phyloP scores from a whole-genome alignment of 2,113 vertebrate genomes.

The Menidia beryllina region DNA sequence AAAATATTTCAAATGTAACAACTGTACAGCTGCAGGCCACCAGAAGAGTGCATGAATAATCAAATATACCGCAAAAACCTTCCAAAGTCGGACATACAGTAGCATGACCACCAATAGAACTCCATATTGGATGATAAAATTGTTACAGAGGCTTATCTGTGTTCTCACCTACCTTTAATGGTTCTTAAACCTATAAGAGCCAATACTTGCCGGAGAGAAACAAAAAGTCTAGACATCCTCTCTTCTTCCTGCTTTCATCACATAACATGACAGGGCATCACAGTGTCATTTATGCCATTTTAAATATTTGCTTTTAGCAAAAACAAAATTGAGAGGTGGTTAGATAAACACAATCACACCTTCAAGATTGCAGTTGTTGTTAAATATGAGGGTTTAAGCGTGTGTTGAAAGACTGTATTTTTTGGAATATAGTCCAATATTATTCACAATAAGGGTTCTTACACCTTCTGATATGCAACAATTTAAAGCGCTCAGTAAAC shows the following conservation, averaged over 20 bases:
- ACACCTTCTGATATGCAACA: not conserved
- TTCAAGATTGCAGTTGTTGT: not conserved
- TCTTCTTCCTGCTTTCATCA: not conserved
- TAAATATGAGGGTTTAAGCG: not conserved
- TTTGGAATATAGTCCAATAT: not conserved
- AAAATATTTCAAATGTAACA: too few relatives aligned
- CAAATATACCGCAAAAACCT: not conserved
- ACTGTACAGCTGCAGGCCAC: not conserved
- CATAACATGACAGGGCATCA: not conserved
- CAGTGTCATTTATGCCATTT: too few relatives aligned
- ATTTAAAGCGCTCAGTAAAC: constrained; percentile 17
- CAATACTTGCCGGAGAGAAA: not conserved
- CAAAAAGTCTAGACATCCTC: not conserved
- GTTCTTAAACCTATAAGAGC: not conserved
- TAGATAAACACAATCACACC: not conserved
- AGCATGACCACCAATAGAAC: not conserved
- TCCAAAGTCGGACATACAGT: not conserved
- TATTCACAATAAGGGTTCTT: not conserved
- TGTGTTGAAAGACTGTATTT: too few relatives aligned
- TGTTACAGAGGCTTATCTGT: not conserved
- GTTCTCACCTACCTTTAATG: not conserved
- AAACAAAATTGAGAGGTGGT: too few relatives aligned
- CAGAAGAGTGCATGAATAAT: not conserved
- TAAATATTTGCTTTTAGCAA: too few relatives aligned
- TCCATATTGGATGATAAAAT: not conserved